Percentiles rank a stretch among this genome's conserved stretches.
phyloP scores from a whole-genome alignment of 2,113 vertebrate species.

The Todiramphus chloris region DNA sequence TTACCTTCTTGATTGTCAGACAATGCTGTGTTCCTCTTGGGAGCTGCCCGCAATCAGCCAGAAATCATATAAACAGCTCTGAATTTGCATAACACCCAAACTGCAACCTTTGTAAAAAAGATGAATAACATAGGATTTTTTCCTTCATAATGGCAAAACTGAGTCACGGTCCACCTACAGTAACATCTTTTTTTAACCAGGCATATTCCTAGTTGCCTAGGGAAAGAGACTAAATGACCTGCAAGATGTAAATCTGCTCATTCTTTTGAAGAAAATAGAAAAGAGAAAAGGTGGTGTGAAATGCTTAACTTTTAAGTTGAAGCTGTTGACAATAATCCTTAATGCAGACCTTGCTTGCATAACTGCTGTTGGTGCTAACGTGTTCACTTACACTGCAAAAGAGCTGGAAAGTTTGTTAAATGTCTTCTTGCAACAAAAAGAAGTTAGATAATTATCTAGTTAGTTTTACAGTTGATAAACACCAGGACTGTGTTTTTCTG shows the following conservation, averaged over 20 bases:
- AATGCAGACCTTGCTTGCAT: not conserved
- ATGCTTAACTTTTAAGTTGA: not conserved
- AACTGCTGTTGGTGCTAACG: not conserved
- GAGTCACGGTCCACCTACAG: not conserved
- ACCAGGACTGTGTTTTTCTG: not conserved
- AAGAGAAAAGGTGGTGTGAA: not conserved
- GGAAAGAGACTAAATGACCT: not conserved
- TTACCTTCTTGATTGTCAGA: not conserved
- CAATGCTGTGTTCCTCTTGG: accelerated
- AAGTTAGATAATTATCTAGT: not conserved
- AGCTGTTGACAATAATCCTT: not conserved
- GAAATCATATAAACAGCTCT: not conserved
- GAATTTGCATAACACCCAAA: not conserved
- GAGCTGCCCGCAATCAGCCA: not conserved
- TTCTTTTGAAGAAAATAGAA: not conserved
- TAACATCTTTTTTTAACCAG: not conserved
- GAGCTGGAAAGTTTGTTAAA: not conserved
- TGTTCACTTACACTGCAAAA: not conserved
- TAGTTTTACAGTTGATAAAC: not conserved
- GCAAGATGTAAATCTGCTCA: not conserved
- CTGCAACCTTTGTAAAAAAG: not conserved
- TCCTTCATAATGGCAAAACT: not conserved
- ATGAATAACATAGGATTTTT: not conserved
- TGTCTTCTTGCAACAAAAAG: not conserved
- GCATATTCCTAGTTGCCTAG: not conserved